A percentile compares a stretch with the other conserved stretches of the same genome.
Conservation (phyloP, 2,113 vertebrate species). For the Cyanistes caeruleus region DNA sequence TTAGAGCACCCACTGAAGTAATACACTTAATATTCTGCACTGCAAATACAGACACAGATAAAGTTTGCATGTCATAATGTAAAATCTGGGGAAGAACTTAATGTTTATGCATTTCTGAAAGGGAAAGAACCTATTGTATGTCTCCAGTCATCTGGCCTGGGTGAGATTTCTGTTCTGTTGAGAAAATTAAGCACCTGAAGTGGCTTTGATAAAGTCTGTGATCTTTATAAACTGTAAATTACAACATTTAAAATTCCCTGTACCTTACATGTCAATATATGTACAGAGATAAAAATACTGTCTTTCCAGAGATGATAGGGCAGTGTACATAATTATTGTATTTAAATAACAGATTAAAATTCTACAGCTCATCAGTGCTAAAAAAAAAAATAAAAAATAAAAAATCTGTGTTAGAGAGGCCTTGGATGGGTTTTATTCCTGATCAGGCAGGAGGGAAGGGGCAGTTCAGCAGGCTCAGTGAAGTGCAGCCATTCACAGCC, state of each 20-base stretch:
- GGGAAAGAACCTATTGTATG: background rate
- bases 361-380: background rate
- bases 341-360: background rate
- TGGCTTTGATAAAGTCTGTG: background rate
- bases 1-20: background rate
- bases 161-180: background rate
- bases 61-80: background rate
- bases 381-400: background rate
- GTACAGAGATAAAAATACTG: background rate
- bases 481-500: background rate
- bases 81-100: background rate
- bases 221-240: background rate
- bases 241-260: background rate
- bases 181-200: background rate
- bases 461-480: background rate
- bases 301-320: background rate
- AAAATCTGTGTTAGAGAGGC: background rate
- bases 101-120: background rate
- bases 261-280: background rate
- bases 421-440: background rate
- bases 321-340: background rate
- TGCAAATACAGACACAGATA: background rate
- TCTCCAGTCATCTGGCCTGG: background rate
- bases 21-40: background rate
- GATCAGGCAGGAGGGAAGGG: background rate